A percentile compares a stretch with the other conserved stretches of the same genome.
Evolutionary conservation across 2,113 vertebrate species (phyloP).

Genomic region (Rutilus rutilus): DNA sequence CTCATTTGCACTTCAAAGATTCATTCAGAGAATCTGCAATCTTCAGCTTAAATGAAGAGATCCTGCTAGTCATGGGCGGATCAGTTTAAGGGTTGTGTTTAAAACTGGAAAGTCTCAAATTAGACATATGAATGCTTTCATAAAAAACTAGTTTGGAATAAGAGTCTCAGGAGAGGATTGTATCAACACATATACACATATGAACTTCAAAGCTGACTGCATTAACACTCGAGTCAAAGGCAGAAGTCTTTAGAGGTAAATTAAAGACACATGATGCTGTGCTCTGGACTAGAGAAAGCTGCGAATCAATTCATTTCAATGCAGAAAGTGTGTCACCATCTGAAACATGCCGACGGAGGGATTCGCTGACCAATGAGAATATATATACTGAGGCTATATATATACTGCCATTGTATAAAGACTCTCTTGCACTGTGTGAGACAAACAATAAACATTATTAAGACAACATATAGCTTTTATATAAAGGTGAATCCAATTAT

Average conservation of each 20-base stretch:
- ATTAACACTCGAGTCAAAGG: conserved; percentile 13
- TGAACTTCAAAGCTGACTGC: conserved; percentile 39
- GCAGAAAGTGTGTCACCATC: background rate
- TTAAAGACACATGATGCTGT: conserved; percentile 51
- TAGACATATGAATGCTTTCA: background rate
- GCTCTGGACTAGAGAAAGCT: background rate
- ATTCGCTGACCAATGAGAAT: background rate
- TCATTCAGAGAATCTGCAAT: background rate
- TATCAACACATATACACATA: background rate
- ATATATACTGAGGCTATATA: background rate
- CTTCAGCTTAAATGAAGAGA: background rate
- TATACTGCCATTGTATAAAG: background rate
- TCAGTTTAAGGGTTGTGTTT: background rate
- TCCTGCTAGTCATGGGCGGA: too few species aligned
- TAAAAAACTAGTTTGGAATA: background rate
- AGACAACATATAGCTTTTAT: too few species aligned
- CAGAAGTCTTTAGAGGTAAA: conserved; percentile 36
- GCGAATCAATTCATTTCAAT: background rate
- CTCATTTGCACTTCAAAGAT: conserved; percentile 36
- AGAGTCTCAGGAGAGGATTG: background rate
- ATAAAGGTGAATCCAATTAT: too few species aligned
- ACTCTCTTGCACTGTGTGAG: too few species aligned
- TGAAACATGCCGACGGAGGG: background rate
- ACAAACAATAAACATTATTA: too few species aligned
- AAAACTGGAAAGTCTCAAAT: background rate